Conservation (phyloP, 2,888 invertebrate species). For the Himalopsyche kuldschensis region DNA sequence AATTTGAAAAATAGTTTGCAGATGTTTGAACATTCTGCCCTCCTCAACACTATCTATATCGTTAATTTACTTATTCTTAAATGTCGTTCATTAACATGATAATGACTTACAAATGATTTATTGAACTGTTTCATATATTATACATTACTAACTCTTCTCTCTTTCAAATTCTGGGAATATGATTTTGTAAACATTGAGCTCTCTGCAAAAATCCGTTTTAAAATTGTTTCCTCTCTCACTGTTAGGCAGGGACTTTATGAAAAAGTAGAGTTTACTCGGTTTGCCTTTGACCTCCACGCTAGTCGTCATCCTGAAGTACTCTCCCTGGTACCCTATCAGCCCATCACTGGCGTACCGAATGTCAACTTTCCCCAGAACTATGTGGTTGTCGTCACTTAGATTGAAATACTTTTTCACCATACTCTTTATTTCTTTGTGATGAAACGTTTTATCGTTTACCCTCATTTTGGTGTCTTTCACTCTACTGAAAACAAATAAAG, state of each 20-base stretch:
- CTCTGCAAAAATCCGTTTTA: not conserved
- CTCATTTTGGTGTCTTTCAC: not conserved
- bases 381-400: not conserved
- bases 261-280: not conserved
- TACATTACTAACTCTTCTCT: conserved; percentile 1
- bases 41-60: too few relatives aligned
- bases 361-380: not conserved
- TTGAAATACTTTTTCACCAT: not conserved
- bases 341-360: not conserved
- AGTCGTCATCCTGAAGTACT: not conserved
- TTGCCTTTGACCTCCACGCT: not conserved
- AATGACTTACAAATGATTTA: too few relatives aligned
- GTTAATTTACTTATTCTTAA: too few relatives aligned
- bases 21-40: too few relatives aligned
- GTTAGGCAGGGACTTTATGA: not conserved
- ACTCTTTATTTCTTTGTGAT: not conserved
- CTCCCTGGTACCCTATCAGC: not conserved
- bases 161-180: conserved; percentile 29
- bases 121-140: too few relatives aligned
- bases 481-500: too few relatives aligned
- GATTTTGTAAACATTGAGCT: not conserved
- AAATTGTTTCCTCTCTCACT: not conserved
- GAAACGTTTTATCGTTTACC: not conserved
- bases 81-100: too few relatives aligned
- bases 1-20: too few relatives aligned